These are phyloP conservation scores for Ginglymostoma cirratum DNA, from an alignment of 2,113 vertebrate species.

Conservation along the genomic window DNA sequence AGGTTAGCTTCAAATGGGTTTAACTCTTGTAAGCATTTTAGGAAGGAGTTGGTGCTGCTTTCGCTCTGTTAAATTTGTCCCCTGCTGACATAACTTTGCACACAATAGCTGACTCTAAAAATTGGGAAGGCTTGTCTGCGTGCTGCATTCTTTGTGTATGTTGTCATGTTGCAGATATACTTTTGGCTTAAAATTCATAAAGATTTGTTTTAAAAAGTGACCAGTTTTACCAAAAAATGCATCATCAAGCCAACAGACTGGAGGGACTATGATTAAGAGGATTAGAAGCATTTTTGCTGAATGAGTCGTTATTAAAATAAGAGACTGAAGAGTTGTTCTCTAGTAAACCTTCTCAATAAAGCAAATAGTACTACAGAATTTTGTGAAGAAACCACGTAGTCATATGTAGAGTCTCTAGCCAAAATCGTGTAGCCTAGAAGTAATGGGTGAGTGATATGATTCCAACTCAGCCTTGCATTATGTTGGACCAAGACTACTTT, in stretches of 20 bases:
- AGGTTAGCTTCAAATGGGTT: not conserved
- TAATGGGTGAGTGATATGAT: not conserved
- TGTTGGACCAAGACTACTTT: not conserved
- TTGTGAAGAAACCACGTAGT: not conserved
- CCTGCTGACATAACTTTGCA: not conserved
- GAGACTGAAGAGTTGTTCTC: constrained; percentile 5
- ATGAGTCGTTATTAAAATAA: constrained; percentile 24
- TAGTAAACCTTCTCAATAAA: not conserved
- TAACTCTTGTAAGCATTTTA: not conserved
- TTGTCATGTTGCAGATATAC: constrained; percentile 11
- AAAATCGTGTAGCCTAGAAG: not conserved
- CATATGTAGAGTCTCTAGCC: too few relatives aligned
- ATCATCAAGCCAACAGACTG: not conserved
- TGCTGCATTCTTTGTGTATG: not conserved
- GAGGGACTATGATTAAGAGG: not conserved
- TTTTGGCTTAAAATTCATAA: not conserved
- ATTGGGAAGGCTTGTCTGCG: not conserved
- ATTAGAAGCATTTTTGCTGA: constrained; percentile 31
- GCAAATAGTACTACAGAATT: not conserved
- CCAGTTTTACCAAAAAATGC: constrained; percentile 13
- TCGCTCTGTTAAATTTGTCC: not conserved
- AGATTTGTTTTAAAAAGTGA: not conserved
- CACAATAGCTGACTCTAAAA: not conserved
- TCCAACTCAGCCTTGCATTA: not conserved
- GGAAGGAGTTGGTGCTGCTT: not conserved